Base-by-base conservation (phyloP, 2,113 vertebrate species). In the Apodemus speciosus region DNA sequence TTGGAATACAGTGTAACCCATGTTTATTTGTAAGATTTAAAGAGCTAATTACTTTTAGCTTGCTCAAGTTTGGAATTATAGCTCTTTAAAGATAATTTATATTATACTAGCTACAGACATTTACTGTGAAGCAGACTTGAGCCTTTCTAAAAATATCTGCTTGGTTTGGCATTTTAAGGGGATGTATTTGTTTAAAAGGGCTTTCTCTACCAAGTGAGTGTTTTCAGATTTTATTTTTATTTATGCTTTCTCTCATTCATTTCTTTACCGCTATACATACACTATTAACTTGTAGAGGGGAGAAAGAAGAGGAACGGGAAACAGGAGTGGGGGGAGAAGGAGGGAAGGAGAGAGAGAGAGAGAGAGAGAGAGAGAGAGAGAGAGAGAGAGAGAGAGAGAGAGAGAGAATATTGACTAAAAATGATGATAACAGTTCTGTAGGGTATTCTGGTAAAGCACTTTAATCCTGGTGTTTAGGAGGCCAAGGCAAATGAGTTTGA, bases 51-150 rank as follows among this genome's bases (percentile, higher is more conserved):
- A 25, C 38, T 88, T 92, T 72, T 73, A 76, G 38, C 8, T 21
- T 83, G 91, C 46, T 53, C 14, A 38, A 88, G 4, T 75, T 76
- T 93, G 43, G 6, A 80, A 85, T 88, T 25, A 27, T n/a, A 80
- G 18, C 6, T 94, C 86, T 87, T 86, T 69, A 91, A 58, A 92
- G 32, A 83, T 56, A 85, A 66, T 71, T 62, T 89, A 23, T 89
- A 68, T 66, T n/a, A 23, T 51, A 53, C 43, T 83, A 85, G 4
- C 35, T 86, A 49, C 3, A 89, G 46, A 95, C 5, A 56, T 90
- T 87, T 58, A 84, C 3, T 49, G 0, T 81, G 51, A 81, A 83
- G 81, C 89, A 51, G 40, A 68, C 30, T 56, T 77, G 40, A 6
- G 16, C 1, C 0, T 40, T 86, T 80, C 76, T 83, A 0, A 69